Evolutionary conservation across 2,888 invertebrate species (phyloP).

Genomic region (Sisyra nigra): DNA sequence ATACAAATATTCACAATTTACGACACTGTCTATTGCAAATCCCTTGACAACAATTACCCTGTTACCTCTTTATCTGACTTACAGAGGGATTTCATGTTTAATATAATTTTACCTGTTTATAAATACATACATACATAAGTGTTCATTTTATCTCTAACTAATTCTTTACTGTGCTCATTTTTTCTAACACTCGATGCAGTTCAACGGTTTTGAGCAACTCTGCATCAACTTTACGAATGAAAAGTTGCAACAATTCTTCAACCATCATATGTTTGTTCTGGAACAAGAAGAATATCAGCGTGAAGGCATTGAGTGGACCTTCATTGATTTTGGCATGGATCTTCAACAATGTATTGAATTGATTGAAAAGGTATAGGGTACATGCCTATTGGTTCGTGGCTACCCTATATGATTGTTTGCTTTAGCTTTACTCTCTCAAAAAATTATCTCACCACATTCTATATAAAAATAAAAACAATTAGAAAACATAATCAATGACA

Average conservation of each 20-base stretch:
- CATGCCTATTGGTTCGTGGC: conserved; percentile 11
- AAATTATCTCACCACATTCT: background rate
- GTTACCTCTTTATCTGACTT: background rate
- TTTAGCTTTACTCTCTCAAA: background rate
- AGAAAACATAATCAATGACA: too few relatives aligned
- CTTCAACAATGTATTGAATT: conserved; percentile 70
- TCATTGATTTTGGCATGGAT: conserved; percentile 90
- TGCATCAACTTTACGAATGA: conserved; percentile 92
- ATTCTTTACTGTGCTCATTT: background rate
- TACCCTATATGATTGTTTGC: conserved; percentile 8
- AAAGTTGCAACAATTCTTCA: conserved; percentile 89
- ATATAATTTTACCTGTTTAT: too few relatives aligned
- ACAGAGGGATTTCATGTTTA: background rate
- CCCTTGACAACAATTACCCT: too few relatives aligned
- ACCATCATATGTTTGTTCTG: conserved; percentile 87
- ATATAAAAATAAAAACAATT: too few relatives aligned
- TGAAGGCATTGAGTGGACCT: conserved; percentile 84
- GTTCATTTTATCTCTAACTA: background rate
- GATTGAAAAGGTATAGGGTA: conserved; percentile 53
- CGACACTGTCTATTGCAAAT: background rate
- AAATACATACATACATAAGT: background rate
- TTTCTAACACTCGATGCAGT: conserved; percentile 28
- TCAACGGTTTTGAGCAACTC: conserved; percentile 84
- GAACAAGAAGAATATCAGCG: conserved; percentile 87
- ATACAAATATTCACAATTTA: background rate